A percentile compares a stretch with the other conserved stretches of the same genome.
Evolutionary conservation across 2,797 vertebrate genomes (phyloP).

Genomic region (Setipinna tenuifilis): DNA sequence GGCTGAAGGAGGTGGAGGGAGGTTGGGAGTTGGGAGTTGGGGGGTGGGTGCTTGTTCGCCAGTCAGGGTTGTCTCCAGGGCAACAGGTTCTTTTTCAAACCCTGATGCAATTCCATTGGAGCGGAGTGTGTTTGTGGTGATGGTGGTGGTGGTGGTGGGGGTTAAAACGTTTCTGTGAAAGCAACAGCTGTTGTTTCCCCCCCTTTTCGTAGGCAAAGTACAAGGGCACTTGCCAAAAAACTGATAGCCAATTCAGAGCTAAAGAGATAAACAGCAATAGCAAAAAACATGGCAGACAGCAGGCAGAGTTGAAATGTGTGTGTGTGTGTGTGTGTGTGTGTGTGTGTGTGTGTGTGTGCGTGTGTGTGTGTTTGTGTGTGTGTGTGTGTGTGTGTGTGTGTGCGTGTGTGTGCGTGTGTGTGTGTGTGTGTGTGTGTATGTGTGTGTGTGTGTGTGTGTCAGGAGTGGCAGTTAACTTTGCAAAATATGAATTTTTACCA

Average conservation of each 20-base stretch:
- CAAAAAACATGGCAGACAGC: conserved; percentile 33
- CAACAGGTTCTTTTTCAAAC: conserved; percentile 67
- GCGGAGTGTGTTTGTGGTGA: conserved; percentile 42
- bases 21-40: conserved; percentile 57
- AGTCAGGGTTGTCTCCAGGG: conserved; percentile 76
- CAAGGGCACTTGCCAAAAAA: conserved; percentile 69
- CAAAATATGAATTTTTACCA: too few relatives aligned
- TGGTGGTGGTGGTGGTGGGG: conserved; percentile 67
- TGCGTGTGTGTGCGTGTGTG: neutral
- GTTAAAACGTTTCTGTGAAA: conserved; percentile 88
- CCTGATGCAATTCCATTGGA: conserved; percentile 25
- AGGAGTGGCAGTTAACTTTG: too few relatives aligned
- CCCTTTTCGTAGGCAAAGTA: conserved; percentile 66
- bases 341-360: conserved; percentile 32
- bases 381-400: conserved; percentile 30
- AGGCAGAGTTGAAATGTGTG: conserved; percentile 3
- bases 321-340: conserved; percentile 17
- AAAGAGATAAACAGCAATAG: conserved; percentile 45
- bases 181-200: conserved; percentile 88
- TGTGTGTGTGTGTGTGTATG: conserved; percentile 21
- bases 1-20: conserved; percentile 57
- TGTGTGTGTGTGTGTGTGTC: neutral
- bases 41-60: conserved; percentile 41
- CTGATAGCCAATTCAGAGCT: conserved; percentile 67
- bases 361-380: neutral